These are phyloP conservation scores for Zygaena filipendulae DNA, from an alignment of 2,888 invertebrate species.

Conservation along the genomic window DNA sequence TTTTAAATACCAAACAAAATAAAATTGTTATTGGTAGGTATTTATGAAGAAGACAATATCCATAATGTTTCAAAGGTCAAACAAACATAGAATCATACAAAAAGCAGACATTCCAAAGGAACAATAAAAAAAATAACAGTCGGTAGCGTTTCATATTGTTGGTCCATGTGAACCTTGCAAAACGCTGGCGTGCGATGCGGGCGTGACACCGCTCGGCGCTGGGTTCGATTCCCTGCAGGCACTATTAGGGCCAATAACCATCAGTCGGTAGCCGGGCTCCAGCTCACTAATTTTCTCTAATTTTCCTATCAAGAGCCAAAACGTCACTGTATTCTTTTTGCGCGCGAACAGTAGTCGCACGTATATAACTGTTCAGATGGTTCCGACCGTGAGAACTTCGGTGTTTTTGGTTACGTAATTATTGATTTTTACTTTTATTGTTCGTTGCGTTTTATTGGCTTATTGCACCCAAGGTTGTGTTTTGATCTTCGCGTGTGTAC, in stretches of 20 bases:
- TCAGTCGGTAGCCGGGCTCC: conserved; percentile 54
- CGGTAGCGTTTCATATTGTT: conserved; percentile 4
- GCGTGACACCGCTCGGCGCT: conserved; percentile 43
- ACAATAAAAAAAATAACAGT: too few relatives aligned
- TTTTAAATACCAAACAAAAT: too few relatives aligned
- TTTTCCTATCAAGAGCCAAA: conserved; percentile 65
- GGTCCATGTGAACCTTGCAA: conserved; percentile 41
- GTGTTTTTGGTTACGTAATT: conserved; percentile 51
- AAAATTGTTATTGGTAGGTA: too few relatives aligned
- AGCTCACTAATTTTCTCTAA: conserved; percentile 63
- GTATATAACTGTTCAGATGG: conserved; percentile 35
- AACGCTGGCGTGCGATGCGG: conserved; percentile 39
- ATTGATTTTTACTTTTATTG: conserved; percentile 26
- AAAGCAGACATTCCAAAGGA: too few relatives aligned
- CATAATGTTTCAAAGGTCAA: too few relatives aligned
- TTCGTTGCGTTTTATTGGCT: conserved; percentile 26
- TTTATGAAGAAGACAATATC: too few relatives aligned
- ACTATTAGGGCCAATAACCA: conserved; percentile 62
- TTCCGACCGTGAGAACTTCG: conserved; percentile 48
- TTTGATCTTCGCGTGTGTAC: conserved; percentile 31
- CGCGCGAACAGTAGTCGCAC: conserved; percentile 33
- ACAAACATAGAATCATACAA: too few relatives aligned
- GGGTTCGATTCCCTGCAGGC: conserved; percentile 54
- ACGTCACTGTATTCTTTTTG: conserved; percentile 43
- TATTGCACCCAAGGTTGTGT: conserved; percentile 34